Evolutionary conservation across 2,888 invertebrate genomes (phyloP).

Genomic region (Drosophila emarginata): DNA sequence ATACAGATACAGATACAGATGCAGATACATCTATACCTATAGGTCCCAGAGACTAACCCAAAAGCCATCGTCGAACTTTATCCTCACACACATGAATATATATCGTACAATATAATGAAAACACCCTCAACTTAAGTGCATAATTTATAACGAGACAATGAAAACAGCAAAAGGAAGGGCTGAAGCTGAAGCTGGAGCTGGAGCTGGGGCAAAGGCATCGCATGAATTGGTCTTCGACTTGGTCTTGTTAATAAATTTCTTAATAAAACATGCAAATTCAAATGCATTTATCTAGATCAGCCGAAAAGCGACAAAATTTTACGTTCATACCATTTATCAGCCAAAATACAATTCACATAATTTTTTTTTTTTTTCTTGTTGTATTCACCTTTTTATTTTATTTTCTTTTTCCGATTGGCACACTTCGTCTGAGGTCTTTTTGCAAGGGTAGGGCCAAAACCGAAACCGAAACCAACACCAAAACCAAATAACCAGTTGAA

Average conservation of each 20-base stretch:
- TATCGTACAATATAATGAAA: constrained; percentile 70
- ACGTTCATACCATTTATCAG: constrained; percentile 75
- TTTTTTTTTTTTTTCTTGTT: constrained; percentile 15
- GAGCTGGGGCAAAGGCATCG: constrained; percentile 21
- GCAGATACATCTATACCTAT: neutral
- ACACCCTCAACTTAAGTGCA: constrained; percentile 81
- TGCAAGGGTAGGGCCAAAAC: constrained; percentile 26
- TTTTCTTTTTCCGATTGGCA: constrained; percentile 46
- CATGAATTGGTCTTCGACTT: constrained; percentile 20
- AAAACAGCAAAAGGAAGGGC: constrained; percentile 49
- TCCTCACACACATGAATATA: constrained; percentile 26
- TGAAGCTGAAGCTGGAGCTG: neutral
- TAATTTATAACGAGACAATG: constrained; percentile 79
- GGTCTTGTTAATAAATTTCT: constrained; percentile 74
- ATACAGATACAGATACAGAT: constrained; percentile 29
- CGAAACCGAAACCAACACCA: constrained; percentile 23
- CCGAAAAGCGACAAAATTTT: constrained; percentile 77
- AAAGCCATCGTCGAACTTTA: constrained; percentile 64
- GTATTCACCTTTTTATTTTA: constrained; percentile 9
- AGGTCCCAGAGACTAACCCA: constrained; percentile 45
- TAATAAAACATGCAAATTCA: constrained; percentile 76
- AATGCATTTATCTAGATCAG: constrained; percentile 80
- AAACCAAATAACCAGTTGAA: constrained; percentile 65
- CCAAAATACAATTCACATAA: constrained; percentile 18
- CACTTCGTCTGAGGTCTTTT: constrained; percentile 59